phyloP scores from a whole-genome alignment of 2,888 invertebrate genomes.

The Eurois occulta region DNA sequence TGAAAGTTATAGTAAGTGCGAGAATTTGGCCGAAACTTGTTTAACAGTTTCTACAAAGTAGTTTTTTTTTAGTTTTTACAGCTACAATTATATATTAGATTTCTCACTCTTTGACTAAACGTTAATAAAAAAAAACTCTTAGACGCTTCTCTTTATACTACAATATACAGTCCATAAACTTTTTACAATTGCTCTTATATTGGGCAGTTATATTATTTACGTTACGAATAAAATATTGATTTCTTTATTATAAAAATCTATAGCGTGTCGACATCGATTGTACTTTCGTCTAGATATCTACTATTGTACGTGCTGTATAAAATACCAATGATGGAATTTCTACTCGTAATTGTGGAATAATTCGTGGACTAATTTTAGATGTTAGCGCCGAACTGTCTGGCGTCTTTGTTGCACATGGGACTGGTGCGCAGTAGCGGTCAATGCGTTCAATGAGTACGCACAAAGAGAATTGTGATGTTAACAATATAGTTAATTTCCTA shows the following conservation, averaged over 20 bases:
- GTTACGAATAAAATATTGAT: conserved; percentile 29
- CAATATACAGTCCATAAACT: conserved; percentile 27
- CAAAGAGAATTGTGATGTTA: conserved; percentile 8
- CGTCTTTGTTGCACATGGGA: neutral
- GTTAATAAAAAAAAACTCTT: conserved; percentile 39
- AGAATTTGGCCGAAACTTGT: conserved; percentile 59
- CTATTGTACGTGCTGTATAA: conserved; percentile 34
- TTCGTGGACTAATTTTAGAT: conserved; percentile 4
- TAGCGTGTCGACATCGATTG: conserved; percentile 29
- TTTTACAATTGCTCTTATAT: conserved; percentile 46
- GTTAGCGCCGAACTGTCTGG: conserved; percentile 1
- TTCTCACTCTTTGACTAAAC: conserved; percentile 77
- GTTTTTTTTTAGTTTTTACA: conserved; percentile 38
- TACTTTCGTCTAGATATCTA: conserved; percentile 26
- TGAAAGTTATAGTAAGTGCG: conserved; percentile 58
- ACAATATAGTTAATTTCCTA: neutral
- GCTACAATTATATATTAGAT: conserved; percentile 51
- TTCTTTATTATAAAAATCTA: conserved; percentile 31
- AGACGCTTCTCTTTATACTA: conserved; percentile 32
- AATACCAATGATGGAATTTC: conserved; percentile 15
- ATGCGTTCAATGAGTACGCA: neutral
- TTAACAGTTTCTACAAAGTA: conserved; percentile 47
- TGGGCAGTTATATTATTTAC: conserved; percentile 40
- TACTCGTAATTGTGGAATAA: conserved; percentile 19
- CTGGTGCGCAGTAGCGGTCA: neutral